Base-by-base conservation (phyloP, 2,113 vertebrate genomes). In the Trichechus manatus region DNA sequence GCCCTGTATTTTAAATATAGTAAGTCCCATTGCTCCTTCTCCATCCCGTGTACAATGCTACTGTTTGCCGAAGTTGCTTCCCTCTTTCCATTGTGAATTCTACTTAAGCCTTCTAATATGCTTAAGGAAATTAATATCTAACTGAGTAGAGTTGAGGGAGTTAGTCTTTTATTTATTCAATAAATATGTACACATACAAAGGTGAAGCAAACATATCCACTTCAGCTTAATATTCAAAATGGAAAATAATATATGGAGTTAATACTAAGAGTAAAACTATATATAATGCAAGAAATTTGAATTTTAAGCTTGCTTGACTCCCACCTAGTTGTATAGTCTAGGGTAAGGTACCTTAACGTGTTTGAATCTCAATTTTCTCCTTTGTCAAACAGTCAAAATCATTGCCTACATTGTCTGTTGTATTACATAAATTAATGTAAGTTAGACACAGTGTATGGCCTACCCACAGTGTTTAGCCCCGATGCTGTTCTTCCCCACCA, bases 61-160 rank as follows among this genome's bases (percentile, higher is more conserved):
- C 44, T 13, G 39, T 68, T 96, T 95, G 23, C 39, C 81, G 19
- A 84, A 42, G 2, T 78, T 84, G 11, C 14, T 39, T 63, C 89
- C 31, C 29, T 56, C 36, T 89, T 89, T 89, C 25, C 92, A 27
- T 9, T 61, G 3, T 75, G 93, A 87, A 47, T 91, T 90, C 50
- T 93, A 22, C 68, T 74, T 96, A 80, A 75, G 42, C 27, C 11
- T 94, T 93, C 95, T 59, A 91, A 19, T 66, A 63, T 61, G n/a
- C 47, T 89, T 94, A 66, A 89, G 25, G 6, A 96, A 94, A 92
- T 93, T 79, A 75, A 70, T 84, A 85, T 90, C 66, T 59, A 64
- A 74, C 53, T 89, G 81, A 93, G 88, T 8, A 87, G 47, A 95
- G 63, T 77, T 29, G 23, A 93, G 59, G 79, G n/a, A 87, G 23